phyloP scores from a whole-genome alignment of 2,888 invertebrate species.

The Dyspetes luteomarginatus region DNA sequence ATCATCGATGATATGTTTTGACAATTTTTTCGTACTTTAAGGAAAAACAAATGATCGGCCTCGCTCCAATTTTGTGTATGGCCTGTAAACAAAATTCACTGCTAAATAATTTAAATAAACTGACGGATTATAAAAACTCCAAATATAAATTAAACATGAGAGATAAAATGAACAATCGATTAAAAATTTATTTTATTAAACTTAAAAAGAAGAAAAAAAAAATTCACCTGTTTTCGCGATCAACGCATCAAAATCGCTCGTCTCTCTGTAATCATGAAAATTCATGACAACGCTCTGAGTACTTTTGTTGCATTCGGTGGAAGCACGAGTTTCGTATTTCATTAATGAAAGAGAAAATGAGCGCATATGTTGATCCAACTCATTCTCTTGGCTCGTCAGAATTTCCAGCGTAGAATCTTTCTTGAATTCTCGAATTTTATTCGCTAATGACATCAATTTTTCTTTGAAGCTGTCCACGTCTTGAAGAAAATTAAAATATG shows the following conservation, averaged over 20 bases:
- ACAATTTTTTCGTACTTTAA: constrained; percentile 75
- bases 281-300: constrained; percentile 41
- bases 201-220: too few species aligned
- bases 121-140: background rate
- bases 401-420: constrained; percentile 65
- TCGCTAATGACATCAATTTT: constrained; percentile 75
- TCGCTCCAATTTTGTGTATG: constrained; percentile 79
- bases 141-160: background rate
- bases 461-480: constrained; percentile 75
- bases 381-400: constrained; percentile 72
- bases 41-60: constrained; percentile 78
- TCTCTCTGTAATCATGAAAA: constrained; percentile 66
- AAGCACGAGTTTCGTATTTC: constrained; percentile 70
- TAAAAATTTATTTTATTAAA: constrained; percentile 3
- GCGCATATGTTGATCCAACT: constrained; percentile 72
- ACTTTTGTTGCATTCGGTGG: constrained; percentile 37
- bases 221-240: constrained; percentile 78
- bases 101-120: background rate
- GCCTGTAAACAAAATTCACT: constrained; percentile 67
- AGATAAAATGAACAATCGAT: background rate
- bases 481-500: too few species aligned
- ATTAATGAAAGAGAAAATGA: constrained; percentile 69
- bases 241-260: constrained; percentile 75
- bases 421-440: constrained; percentile 76
- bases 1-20: constrained; percentile 74